Conservation (phyloP, 2,888 invertebrate genomes). For the Fabriciana adippe region DNA sequence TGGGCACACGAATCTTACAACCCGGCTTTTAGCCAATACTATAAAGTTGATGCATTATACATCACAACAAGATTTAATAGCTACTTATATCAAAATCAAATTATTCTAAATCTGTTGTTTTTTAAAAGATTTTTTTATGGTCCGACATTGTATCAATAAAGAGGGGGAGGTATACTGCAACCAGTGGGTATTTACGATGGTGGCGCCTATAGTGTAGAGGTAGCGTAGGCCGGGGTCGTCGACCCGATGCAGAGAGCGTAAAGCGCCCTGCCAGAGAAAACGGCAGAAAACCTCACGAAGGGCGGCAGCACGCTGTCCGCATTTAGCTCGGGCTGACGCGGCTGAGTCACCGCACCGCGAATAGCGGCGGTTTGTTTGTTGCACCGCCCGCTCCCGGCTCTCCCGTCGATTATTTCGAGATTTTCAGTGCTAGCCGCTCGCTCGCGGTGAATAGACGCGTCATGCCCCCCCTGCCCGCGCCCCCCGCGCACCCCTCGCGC, state of each 20-base stretch:
- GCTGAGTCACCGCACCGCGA: conserved; percentile 79
- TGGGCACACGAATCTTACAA: conserved; percentile 43
- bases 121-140: conserved; percentile 3
- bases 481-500: conserved; percentile 61
- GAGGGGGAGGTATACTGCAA: neutral
- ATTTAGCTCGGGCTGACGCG: conserved; percentile 78
- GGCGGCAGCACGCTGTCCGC: conserved; percentile 76
- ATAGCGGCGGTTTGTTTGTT: conserved; percentile 80
- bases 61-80: neutral
- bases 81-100: neutral
- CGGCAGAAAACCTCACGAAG: conserved; percentile 79
- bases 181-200: conserved; percentile 25
- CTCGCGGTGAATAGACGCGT: conserved; percentile 67
- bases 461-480: conserved; percentile 75
- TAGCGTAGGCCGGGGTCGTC: conserved; percentile 74
- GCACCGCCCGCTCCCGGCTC: conserved; percentile 77
- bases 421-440: conserved; percentile 72
- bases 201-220: conserved; percentile 57
- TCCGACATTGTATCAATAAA: neutral
- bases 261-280: conserved; percentile 73
- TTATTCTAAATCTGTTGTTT: neutral
- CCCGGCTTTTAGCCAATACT: conserved; percentile 40
- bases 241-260: conserved; percentile 67
- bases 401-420: conserved; percentile 74
- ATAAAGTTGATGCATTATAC: conserved; percentile 23